Conservation (phyloP, 2,797 vertebrate species). For the Bucorvus abyssinicus region DNA sequence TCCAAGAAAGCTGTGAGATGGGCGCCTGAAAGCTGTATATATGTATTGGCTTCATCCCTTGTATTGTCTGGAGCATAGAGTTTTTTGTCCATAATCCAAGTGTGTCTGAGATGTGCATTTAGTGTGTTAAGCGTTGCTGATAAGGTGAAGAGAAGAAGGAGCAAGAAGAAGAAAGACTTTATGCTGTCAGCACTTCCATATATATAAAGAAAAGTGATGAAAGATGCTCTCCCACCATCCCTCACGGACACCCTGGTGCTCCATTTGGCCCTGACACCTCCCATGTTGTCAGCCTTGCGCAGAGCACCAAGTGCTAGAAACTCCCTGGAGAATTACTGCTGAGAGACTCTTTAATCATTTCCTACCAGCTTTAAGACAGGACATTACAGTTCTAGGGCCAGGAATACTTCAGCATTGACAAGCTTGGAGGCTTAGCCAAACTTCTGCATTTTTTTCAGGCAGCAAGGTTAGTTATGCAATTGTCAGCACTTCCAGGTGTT, state of each 20-base stretch:
- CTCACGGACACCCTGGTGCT: rapidly evolving
- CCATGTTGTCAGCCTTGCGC: background rate
- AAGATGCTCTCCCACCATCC: background rate
- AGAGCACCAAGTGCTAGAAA: background rate
- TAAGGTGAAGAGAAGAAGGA: background rate
- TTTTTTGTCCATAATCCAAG: background rate
- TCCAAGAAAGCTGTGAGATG: constrained; percentile 3
- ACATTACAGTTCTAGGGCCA: background rate
- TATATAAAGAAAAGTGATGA: background rate
- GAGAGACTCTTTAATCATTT: background rate
- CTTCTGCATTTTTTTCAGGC: background rate
- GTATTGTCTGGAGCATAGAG: background rate
- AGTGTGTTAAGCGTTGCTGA: background rate
- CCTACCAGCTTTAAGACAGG: background rate
- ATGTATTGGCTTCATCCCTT: background rate
- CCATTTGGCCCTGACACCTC: background rate
- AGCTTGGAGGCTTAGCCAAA: background rate
- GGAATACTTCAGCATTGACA: background rate
- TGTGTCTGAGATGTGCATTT: background rate
- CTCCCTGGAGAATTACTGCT: background rate
- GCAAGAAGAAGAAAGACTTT: background rate
- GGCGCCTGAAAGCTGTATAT: background rate
- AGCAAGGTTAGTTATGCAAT: background rate
- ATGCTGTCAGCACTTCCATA: background rate
- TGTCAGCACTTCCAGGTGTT: background rate